These are phyloP conservation scores for Ormyrus pomaceus DNA, from an alignment of 2,888 invertebrate genomes.

Conservation along the genomic window DNA sequence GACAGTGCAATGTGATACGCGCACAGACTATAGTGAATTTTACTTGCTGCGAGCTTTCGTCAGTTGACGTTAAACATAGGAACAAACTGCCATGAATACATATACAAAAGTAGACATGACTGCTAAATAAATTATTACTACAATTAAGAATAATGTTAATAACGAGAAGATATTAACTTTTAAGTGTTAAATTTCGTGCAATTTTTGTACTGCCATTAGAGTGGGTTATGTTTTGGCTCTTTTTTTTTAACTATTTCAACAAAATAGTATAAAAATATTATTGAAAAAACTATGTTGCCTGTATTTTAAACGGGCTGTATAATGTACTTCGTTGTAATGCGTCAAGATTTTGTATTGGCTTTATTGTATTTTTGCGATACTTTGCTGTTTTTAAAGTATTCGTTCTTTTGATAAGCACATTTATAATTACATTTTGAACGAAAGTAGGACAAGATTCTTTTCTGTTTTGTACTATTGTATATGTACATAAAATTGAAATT, in stretches of 20 bases:
- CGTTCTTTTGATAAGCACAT: conserved; percentile 29
- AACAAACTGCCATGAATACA: conserved; percentile 63
- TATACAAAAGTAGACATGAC: conserved; percentile 53
- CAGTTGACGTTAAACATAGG: conserved; percentile 46
- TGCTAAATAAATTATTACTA: conserved; percentile 34
- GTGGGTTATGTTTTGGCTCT: conserved; percentile 41
- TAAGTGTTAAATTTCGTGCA: conserved; percentile 59
- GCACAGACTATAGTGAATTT: conserved; percentile 45
- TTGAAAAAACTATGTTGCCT: conserved; percentile 32
- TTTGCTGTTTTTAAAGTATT: conserved; percentile 31
- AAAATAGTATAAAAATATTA: neutral
- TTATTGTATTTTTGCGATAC: conserved; percentile 31
- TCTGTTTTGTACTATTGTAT: conserved; percentile 6
- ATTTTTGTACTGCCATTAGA: conserved; percentile 62
- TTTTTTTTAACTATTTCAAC: conserved; percentile 13
- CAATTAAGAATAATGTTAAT: conserved; percentile 17
- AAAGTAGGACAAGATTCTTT: conserved; percentile 4
- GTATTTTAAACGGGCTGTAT: conserved; percentile 8
- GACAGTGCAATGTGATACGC: conserved; percentile 48
- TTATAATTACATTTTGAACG: conserved; percentile 22
- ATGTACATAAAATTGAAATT: conserved; percentile 8
- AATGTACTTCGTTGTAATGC: neutral
- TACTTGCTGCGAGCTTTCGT: conserved; percentile 37
- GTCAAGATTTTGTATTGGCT: conserved; percentile 31
- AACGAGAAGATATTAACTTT: conserved; percentile 33